phyloP scores from a whole-genome alignment of 2,797 vertebrate species.

The Enteromius paludinosus region DNA sequence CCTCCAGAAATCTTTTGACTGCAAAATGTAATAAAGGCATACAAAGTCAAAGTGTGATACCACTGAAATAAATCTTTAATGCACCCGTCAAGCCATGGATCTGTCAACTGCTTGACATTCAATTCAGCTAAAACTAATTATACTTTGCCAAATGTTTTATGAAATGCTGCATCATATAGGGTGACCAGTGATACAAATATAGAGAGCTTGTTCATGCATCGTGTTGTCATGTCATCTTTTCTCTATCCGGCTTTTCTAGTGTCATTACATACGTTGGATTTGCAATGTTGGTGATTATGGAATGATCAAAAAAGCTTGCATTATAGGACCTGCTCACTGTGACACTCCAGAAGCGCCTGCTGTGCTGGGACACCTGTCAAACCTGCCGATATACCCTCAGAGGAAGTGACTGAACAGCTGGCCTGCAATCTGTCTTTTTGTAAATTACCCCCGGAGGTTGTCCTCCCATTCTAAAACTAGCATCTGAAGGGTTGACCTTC shows the following conservation, averaged over 20 bases:
- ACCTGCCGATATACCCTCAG: conserved; percentile 20
- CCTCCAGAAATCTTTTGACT: conserved; percentile 7
- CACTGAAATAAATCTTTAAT: conserved; percentile 41
- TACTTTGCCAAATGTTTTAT: conserved; percentile 17
- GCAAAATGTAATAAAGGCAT: conserved; percentile 37
- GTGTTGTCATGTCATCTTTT: conserved; percentile 32
- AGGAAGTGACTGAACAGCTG: conserved; percentile 29
- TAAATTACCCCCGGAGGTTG: conserved; percentile 66
- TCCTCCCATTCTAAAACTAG: conserved; percentile 64
- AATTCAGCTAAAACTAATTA: conserved; percentile 40
- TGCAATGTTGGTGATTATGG: not conserved
- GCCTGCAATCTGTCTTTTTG: conserved; percentile 56
- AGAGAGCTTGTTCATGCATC: not conserved
- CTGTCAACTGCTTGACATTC: conserved; percentile 27
- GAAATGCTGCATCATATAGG: conserved; percentile 1
- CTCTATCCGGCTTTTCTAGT: not conserved
- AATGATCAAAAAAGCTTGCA: conserved; percentile 16
- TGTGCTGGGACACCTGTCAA: conserved; percentile 23
- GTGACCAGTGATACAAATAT: conserved; percentile 10
- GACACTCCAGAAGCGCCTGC: conserved; percentile 10
- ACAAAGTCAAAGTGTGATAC: conserved; percentile 29
- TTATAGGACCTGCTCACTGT: not conserved
- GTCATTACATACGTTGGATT: not conserved
- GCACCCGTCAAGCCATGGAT: conserved; percentile 42
- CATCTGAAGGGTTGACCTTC: conserved; percentile 71